Base-by-base conservation (phyloP, 2,888 invertebrate genomes). In the Adelphocoris suturalis region DNA sequence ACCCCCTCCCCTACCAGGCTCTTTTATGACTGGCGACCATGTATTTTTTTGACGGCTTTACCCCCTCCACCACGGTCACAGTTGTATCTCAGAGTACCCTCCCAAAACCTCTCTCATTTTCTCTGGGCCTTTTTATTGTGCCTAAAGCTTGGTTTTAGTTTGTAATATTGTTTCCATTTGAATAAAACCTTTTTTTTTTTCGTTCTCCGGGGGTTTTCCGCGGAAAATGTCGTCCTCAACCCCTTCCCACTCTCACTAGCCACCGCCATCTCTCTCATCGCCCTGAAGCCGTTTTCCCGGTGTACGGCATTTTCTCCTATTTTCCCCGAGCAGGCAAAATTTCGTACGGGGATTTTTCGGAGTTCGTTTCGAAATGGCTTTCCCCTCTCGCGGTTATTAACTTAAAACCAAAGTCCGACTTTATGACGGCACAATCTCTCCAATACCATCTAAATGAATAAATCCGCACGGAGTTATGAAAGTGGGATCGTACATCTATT, bases 81-180 rank as follows among this genome's bases (percentile, higher is more conserved):
- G 61, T 76, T 46, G 46, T 76, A 28, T n/a, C 76, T 28, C 46
- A 19, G 28, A 75, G 75, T 37, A 16, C 16, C 14, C 61, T 19
- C 61, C 61, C 61, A 23, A 84, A 84, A 84, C 84, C 84, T 86
- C 84, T 84, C 86, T 86, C 86, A 86, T 86, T 86, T 86, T 46
- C 86, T 86, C 68, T n/a, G 37, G 48, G 68, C 23, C 61, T 86
- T 84, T 84, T 84, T 48, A 52, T 57, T 28, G 84, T 37, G 84
- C 55, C 84, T 75, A 86, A 86, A 75, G 47, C 48, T 81, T 48
- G 81, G 81, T 81, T 81, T 81, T 81, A 81, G 81, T 81, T 81
- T 46, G 81, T 81, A 81, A 81, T 81, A 81, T 81, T 81, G 81
- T 81, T 81, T 81, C 48, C 81, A 81, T 81, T 81, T 81, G 46